phyloP scores from a whole-genome alignment of 1,140 invertebrate species.

The Bombus superbus region DNA sequence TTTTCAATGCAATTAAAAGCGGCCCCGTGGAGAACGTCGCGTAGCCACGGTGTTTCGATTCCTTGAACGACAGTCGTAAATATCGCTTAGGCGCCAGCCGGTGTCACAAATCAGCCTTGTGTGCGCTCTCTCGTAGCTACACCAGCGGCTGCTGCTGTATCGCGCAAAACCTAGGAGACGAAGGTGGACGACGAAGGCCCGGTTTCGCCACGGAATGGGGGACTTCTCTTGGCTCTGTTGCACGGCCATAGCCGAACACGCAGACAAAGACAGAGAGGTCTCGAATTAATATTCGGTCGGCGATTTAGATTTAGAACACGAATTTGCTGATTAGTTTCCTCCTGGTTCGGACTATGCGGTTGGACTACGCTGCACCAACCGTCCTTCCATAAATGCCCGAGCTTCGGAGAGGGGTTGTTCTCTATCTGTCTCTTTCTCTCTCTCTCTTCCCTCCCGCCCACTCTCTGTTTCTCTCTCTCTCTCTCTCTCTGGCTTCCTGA shows the following conservation, averaged over 20 bases:
- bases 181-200: conserved; percentile 16
- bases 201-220: neutral
- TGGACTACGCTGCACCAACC: conserved; percentile 49
- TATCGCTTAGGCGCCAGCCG: conserved; percentile 67
- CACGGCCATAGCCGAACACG: neutral
- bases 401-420: neutral
- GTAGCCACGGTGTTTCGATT: conserved; percentile 55
- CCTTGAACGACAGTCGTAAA: conserved; percentile 66
- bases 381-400: conserved; percentile 54
- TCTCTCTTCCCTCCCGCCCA: no score
- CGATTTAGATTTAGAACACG: conserved; percentile 74
- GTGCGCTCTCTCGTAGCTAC: conserved; percentile 42
- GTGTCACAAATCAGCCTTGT: conserved; percentile 65
- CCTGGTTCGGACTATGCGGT: conserved; percentile 42
- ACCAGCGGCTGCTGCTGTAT: conserved; percentile 57
- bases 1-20: conserved; percentile 51
- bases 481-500: conserved; percentile 12
- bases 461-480: neutral
- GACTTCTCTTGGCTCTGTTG: neutral
- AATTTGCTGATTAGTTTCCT: conserved; percentile 73
- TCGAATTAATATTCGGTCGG: conserved; percentile 72
- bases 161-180: conserved; percentile 68
- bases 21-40: conserved; percentile 20
- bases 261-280: conserved; percentile 10
- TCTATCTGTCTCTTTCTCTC: no score